These are phyloP conservation scores for Pemphigus obesinymphae DNA, from an alignment of 1,140 invertebrate species.

Conservation along the genomic window DNA sequence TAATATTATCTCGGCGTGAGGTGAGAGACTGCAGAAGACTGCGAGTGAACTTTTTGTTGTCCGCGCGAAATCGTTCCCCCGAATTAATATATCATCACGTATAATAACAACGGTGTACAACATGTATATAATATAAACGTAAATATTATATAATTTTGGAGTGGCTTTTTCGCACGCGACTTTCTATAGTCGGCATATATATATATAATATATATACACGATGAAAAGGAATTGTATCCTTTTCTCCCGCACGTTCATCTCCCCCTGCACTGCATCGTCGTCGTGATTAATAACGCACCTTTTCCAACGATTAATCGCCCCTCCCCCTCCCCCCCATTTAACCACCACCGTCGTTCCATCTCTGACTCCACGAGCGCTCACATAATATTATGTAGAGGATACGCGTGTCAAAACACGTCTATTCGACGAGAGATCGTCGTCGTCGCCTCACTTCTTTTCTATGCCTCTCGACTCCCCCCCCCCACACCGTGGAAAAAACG, in stretches of 20 bases:
- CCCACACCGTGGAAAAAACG: not conserved
- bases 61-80: not conserved
- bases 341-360: not conserved
- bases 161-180: not conserved
- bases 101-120: too few species aligned
- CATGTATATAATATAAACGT: not conserved
- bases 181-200: not conserved
- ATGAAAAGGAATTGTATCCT: not conserved
- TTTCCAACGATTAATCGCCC: not conserved
- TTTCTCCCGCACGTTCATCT: not conserved
- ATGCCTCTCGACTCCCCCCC: not conserved
- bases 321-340: not conserved
- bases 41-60: conserved; percentile 2
- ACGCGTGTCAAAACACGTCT: not conserved
- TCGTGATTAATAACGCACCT: conserved; percentile 20
- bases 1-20: not conserved
- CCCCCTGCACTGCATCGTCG: not conserved
- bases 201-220: not conserved
- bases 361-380: not conserved
- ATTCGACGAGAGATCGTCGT: not conserved
- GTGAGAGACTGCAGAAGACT: not conserved
- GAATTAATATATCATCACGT: not conserved
- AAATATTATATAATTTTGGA: not conserved
- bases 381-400: not conserved
- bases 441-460: not conserved